A percentile compares a stretch with the other conserved stretches of the same genome.
phyloP scores from a whole-genome alignment of 2,888 invertebrate species.

The Nephrotoma appendiculata region DNA sequence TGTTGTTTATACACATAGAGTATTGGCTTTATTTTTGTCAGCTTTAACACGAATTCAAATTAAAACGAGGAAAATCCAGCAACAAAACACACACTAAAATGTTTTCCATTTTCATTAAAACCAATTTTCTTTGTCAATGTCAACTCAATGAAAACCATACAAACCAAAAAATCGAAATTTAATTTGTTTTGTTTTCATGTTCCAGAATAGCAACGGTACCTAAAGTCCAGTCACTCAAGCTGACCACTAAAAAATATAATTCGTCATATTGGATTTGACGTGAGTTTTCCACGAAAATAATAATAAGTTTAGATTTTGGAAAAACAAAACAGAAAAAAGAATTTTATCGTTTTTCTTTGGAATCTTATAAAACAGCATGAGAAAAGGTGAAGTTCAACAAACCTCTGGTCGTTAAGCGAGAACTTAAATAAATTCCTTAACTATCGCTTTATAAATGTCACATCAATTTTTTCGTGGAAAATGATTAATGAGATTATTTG shows the following conservation, averaged over 20 bases:
- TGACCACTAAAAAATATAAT: neutral
- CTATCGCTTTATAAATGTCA: too few species aligned
- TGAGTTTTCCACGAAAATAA: neutral
- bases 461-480: neutral
- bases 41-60: neutral
- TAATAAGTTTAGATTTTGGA: neutral
- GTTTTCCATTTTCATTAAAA: neutral
- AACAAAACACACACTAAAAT: neutral
- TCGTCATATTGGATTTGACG: neutral
- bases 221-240: neutral
- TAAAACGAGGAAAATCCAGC: neutral
- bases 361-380: neutral
- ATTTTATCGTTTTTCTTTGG: neutral
- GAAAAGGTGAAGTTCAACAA: neutral
- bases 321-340: neutral
- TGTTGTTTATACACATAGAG: neutral
- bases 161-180: neutral
- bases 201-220: neutral
- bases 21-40: neutral
- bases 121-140: neutral
- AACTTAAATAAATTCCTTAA: too few species aligned
- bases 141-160: neutral
- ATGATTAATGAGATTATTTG: neutral
- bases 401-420: neutral
- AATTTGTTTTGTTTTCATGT: neutral